A percentile compares a stretch with the other conserved stretches of the same genome.
phyloP scores from a whole-genome alignment of 2,113 vertebrate genomes.

The Neogale vison region DNA sequence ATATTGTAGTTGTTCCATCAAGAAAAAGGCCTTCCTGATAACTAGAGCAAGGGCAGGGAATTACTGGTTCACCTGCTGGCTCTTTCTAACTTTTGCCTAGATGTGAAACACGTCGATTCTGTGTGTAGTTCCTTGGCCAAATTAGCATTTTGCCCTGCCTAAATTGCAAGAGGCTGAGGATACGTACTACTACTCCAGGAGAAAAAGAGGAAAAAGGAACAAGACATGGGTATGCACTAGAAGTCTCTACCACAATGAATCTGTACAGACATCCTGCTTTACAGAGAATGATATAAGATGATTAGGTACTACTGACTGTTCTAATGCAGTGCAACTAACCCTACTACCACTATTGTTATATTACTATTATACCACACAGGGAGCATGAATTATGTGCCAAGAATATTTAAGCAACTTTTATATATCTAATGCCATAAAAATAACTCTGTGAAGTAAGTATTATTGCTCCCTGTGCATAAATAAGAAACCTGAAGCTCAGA shows the following conservation, averaged over 20 bases:
- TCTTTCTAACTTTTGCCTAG: background rate
- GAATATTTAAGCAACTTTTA: background rate
- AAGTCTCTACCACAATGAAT: background rate
- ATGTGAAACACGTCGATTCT: background rate
- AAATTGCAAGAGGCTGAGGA: background rate
- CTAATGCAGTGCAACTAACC: background rate
- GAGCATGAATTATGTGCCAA: background rate
- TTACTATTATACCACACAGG: background rate
- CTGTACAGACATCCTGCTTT: background rate
- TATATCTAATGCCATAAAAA: background rate
- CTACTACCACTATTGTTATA: background rate
- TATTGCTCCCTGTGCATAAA: background rate
- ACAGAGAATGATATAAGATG: background rate
- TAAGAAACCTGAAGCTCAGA: background rate
- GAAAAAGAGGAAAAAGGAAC: background rate
- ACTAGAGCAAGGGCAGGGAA: background rate
- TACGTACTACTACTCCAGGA: background rate
- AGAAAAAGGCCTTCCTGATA: background rate
- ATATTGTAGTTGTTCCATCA: background rate
- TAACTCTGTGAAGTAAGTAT: background rate
- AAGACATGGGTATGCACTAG: background rate
- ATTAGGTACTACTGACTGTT: background rate
- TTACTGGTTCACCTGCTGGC: background rate
- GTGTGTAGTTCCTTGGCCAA: background rate
- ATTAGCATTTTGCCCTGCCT: background rate